phyloP scores from a whole-genome alignment of 2,888 invertebrate species.

The Tiliacea aurago region DNA sequence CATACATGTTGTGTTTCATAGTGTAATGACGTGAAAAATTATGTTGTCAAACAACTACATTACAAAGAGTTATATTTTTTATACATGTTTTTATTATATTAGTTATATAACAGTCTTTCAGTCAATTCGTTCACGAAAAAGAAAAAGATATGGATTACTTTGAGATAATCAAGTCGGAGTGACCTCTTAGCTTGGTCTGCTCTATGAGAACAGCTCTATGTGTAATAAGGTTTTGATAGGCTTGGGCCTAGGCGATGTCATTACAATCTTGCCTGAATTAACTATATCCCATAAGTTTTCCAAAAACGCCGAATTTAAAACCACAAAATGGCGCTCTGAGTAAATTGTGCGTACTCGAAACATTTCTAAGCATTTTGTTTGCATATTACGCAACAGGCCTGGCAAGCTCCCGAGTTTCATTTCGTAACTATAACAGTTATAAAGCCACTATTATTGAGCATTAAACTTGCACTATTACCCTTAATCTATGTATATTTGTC shows the following conservation, averaged over 20 bases:
- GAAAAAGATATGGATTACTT: background rate
- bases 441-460: constrained; percentile 26
- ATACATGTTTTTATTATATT: constrained; percentile 8
- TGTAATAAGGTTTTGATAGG: background rate
- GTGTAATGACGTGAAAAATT: constrained; percentile 62
- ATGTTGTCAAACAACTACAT: constrained; percentile 55
- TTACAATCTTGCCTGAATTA: too few relatives aligned
- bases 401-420: constrained; percentile 47
- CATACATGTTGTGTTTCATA: constrained; percentile 41
- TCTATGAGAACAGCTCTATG: background rate
- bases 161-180: background rate
- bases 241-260: too few relatives aligned
- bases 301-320: constrained; percentile 14
- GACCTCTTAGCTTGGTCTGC: background rate
- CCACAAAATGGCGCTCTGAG: constrained; percentile 27
- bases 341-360: constrained; percentile 40
- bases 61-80: constrained; percentile 30
- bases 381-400: constrained; percentile 57
- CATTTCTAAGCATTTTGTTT: constrained; percentile 50
- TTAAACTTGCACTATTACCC: constrained; percentile 54
- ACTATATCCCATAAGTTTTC: too few relatives aligned
- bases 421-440: constrained; percentile 45
- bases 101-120: constrained; percentile 24
- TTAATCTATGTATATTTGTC: constrained; percentile 44
- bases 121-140: background rate